These are phyloP conservation scores for Deilephila porcellus DNA, from an alignment of 2,888 invertebrate species.

Conservation along the genomic window DNA sequence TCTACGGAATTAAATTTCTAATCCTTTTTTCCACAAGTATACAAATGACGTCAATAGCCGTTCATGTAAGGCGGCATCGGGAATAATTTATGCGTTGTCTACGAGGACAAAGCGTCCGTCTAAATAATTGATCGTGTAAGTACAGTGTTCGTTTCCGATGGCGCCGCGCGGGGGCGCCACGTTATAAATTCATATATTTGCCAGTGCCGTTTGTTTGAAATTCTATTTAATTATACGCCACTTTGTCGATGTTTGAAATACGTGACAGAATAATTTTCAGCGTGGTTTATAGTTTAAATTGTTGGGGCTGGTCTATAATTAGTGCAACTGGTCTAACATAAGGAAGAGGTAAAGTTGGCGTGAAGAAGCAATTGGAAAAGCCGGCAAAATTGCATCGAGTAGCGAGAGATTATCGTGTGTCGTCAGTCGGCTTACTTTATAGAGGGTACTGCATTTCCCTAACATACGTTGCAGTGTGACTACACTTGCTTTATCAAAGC, in stretches of 20 bases:
- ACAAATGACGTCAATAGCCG: conserved; percentile 8
- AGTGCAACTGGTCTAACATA: too few species aligned
- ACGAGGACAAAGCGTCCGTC: conserved; percentile 16
- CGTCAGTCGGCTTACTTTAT: too few species aligned
- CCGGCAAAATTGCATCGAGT: too few species aligned
- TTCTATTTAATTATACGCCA: not conserved
- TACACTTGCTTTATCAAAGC: too few species aligned
- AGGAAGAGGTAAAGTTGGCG: too few species aligned
- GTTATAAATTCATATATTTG: conserved; percentile 13
- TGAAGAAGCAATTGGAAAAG: too few species aligned
- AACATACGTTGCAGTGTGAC: too few species aligned
- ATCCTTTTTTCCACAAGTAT: not conserved
- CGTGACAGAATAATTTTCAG: conserved; percentile 3
- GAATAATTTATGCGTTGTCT: conserved; percentile 21
- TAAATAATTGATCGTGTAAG: conserved; percentile 25
- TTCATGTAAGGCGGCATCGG: conserved; percentile 9
- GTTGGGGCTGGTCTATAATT: too few species aligned
- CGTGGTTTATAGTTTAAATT: not conserved
- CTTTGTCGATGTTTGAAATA: not conserved
- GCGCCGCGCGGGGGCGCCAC: not conserved
- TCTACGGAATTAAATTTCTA: not conserved
- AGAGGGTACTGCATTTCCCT: too few species aligned
- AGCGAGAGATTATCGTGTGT: too few species aligned
- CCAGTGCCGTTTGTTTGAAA: not conserved
- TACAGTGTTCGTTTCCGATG: conserved; percentile 6